Evolutionary conservation across 2,888 invertebrate species (phyloP).

Genomic region (Tholera decimalis): DNA sequence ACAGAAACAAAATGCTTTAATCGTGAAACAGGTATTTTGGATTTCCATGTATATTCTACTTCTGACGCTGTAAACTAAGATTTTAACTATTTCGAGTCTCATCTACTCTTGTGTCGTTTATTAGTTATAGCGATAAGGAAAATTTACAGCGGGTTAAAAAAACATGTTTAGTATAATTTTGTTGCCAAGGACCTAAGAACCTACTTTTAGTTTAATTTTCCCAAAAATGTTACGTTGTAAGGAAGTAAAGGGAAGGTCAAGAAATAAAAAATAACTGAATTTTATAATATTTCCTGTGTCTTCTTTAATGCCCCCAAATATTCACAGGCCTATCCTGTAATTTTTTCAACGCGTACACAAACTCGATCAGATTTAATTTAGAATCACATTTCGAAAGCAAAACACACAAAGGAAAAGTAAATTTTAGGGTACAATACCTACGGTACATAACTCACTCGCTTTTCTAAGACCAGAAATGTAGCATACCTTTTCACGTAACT

Average conservation of each 20-base stretch:
- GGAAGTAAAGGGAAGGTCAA: slow-evolving; percentile 25
- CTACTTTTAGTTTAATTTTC: slow-evolving; percentile 25
- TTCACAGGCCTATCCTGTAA: slow-evolving; percentile 5
- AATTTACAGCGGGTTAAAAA: slow-evolving; percentile 51
- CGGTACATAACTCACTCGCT: slow-evolving; percentile 17
- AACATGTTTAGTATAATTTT: slow-evolving; percentile 44
- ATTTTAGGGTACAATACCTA: slow-evolving; percentile 33
- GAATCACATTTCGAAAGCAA: slow-evolving; percentile 15
- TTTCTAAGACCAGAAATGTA: slow-evolving; percentile 42
- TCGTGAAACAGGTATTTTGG: slow-evolving; percentile 90
- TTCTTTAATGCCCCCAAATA: slow-evolving; percentile 52
- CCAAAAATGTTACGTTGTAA: slow-evolving; percentile 31
- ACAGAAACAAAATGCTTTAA: slow-evolving; percentile 90
- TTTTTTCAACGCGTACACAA: slow-evolving; percentile 1
- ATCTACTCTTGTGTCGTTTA: slow-evolving; percentile 72
- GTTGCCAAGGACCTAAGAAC: slow-evolving; percentile 65
- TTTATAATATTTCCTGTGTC: slow-evolving; percentile 42
- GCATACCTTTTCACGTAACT: slow-evolving; percentile 51
- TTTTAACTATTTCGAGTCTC: slow-evolving; percentile 72
- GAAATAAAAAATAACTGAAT: slow-evolving; percentile 57
- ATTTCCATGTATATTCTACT: slow-evolving; percentile 84
- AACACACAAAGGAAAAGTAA: slow-evolving; percentile 38
- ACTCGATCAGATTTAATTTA: slow-evolving; percentile 12
- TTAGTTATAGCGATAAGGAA: slow-evolving; percentile 64
- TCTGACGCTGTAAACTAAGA: slow-evolving; percentile 81